A percentile compares a stretch with the other conserved stretches of the same genome.
Conservation (phyloP, 2,888 invertebrate species). For the Andrena camellia region DNA sequence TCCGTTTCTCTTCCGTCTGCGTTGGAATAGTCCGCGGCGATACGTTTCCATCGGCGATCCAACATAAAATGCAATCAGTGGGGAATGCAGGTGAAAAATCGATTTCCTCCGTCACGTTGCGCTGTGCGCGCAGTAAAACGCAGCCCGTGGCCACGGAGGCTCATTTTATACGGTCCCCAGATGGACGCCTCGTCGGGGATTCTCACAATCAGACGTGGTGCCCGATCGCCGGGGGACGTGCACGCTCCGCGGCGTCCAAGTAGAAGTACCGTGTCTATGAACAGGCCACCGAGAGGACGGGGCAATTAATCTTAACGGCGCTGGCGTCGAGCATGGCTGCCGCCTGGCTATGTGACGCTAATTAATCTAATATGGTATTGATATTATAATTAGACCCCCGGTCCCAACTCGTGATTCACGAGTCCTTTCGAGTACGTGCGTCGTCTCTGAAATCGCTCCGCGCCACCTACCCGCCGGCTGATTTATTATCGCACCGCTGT, state of each 20-base stretch:
- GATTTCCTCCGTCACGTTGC: constrained; percentile 12
- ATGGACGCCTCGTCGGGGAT: constrained; percentile 50
- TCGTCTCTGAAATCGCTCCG: constrained; percentile 47
- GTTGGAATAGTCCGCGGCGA: not conserved
- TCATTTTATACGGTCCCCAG: constrained; percentile 60
- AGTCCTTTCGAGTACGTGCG: constrained; percentile 30
- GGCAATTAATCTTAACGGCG: constrained; percentile 72
- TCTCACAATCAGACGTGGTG: constrained; percentile 20
- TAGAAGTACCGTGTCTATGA: constrained; percentile 29
- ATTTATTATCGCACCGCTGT: constrained; percentile 51
- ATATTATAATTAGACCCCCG: constrained; percentile 69
- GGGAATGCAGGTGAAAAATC: constrained; percentile 10
- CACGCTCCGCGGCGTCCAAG: constrained; percentile 29
- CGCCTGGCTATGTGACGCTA: constrained; percentile 72
- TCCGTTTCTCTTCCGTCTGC: too few relatives aligned
- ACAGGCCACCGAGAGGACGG: constrained; percentile 54
- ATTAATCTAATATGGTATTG: constrained; percentile 69
- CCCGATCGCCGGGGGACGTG: constrained; percentile 30
- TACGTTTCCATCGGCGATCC: not conserved
- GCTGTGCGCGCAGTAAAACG: not conserved
- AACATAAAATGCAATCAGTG: not conserved
- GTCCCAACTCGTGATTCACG: constrained; percentile 54
- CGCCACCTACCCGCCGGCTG: constrained; percentile 39
- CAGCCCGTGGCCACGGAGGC: constrained; percentile 19
- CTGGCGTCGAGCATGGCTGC: constrained; percentile 57